A percentile compares a stretch with the other conserved stretches of the same genome.
Evolutionary conservation across 2,888 invertebrate genomes (phyloP).

Genomic region (Brenthis ino): DNA sequence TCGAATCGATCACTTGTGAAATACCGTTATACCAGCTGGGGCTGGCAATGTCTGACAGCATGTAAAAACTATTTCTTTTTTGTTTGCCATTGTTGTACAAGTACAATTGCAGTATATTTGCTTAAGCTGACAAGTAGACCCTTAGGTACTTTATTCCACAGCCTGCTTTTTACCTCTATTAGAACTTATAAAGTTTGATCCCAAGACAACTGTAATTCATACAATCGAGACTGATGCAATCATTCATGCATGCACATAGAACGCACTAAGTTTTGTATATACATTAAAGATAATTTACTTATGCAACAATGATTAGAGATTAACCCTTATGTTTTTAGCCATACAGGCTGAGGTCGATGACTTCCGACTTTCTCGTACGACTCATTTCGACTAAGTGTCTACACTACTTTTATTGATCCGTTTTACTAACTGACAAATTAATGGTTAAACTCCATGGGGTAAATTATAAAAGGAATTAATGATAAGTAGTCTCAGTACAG

Average conservation of each 20-base stretch:
- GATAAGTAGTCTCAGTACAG: not conserved
- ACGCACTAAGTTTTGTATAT: no score
- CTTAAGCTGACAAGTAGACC: no score
- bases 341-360: constrained; percentile 33
- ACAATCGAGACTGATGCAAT: no score
- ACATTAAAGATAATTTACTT: no score
- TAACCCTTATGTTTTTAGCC: not conserved
- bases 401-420: constrained; percentile 34
- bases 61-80: not conserved
- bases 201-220: no score
- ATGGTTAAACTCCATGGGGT: constrained; percentile 20
- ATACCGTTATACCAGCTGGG: constrained; percentile 1
- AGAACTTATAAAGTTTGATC: no score
- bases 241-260: no score
- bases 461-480: constrained; percentile 6
- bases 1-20: not conserved
- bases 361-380: constrained; percentile 25
- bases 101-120: no score
- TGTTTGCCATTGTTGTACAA: no score
- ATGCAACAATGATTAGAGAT: no score
- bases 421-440: constrained; percentile 24
- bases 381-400: constrained; percentile 17
- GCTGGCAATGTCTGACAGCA: not conserved
- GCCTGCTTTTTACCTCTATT: no score
- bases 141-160: no score